Conservation (phyloP, 2,113 vertebrate genomes). For the mouse (Mus musculus) region DNA sequence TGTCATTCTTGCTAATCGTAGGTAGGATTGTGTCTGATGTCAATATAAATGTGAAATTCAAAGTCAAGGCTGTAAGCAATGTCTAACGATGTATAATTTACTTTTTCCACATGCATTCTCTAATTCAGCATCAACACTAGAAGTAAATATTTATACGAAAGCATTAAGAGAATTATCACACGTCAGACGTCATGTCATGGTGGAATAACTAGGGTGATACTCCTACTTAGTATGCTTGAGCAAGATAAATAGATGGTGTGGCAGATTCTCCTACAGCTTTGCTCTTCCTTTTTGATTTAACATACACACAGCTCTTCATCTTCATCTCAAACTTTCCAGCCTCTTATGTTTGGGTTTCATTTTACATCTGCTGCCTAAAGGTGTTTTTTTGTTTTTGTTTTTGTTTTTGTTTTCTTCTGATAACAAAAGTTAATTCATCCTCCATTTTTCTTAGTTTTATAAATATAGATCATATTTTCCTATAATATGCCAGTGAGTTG, state of each 20-base stretch:
- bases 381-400: not conserved
- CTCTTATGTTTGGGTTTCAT: not conserved
- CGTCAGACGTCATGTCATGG: not conserved
- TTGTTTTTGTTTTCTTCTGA: not conserved
- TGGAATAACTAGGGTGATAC: not conserved
- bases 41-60: not conserved
- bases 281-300: rapidly evolving
- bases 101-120: not conserved
- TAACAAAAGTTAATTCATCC: not conserved
- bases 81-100: not conserved
- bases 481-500: not conserved
- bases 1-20: not conserved
- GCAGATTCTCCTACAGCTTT: rapidly evolving
- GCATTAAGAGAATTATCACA: not conserved
- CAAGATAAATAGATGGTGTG: not conserved
- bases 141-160: not conserved
- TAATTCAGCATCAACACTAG: not conserved
- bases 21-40: not conserved
- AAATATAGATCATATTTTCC: not conserved
- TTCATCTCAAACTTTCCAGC: not conserved
- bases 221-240: not conserved
- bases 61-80: not conserved
- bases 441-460: not conserved
- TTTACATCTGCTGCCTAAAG: not conserved
- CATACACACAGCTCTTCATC: not conserved